phyloP scores from a whole-genome alignment of 2,113 vertebrate genomes.

The Calypte anna region DNA sequence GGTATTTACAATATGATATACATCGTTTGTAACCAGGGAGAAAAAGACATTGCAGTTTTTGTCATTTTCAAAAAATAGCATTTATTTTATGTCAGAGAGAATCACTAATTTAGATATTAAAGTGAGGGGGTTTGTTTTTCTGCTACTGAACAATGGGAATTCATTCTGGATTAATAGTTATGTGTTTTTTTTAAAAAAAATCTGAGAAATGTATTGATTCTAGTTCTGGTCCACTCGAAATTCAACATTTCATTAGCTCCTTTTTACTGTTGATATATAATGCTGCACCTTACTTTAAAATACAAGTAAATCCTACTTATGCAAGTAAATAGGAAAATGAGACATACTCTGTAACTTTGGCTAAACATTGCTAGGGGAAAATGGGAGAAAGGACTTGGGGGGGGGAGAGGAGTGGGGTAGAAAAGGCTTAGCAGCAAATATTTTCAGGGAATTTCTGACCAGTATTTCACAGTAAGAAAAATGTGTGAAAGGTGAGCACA shows the following conservation, averaged over 20 bases:
- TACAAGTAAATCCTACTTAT: neutral
- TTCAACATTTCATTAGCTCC: neutral
- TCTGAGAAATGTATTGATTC: neutral
- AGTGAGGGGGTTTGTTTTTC: neutral
- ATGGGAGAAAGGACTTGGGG: neutral
- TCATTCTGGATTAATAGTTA: neutral
- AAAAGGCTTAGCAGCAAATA: neutral
- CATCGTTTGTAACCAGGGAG: fast-evolving
- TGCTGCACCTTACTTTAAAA: neutral
- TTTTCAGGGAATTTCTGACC: neutral
- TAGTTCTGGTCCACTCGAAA: neutral
- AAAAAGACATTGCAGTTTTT: neutral
- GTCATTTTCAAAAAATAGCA: neutral
- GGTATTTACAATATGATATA: neutral
- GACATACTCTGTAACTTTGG: neutral
- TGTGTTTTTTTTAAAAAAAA: neutral
- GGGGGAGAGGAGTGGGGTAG: neutral
- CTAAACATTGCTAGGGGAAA: neutral
- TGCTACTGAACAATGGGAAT: neutral
- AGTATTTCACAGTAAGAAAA: neutral
- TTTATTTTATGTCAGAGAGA: neutral
- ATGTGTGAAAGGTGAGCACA: neutral
- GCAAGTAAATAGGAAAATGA: neutral
- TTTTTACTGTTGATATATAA: neutral
- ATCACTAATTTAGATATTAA: neutral